Base-by-base conservation (phyloP, 1,140 invertebrate species). In the Drosophila triauraria region DNA sequence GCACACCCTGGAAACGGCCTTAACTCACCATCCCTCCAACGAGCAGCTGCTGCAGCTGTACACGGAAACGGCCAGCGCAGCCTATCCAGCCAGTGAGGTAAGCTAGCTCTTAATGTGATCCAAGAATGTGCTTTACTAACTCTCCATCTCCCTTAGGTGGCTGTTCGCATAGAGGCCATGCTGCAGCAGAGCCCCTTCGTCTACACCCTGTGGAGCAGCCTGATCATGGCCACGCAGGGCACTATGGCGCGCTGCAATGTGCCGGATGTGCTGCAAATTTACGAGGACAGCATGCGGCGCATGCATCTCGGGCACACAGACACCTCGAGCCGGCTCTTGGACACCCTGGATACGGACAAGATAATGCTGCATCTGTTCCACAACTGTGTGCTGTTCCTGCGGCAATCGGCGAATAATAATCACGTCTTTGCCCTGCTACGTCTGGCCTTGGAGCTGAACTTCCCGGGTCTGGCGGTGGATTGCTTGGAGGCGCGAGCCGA, bases 381-480 rank as follows among this genome's bases (percentile, higher is more conserved):
- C 75, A 94, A 95, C 62, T 95, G 94, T 78, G 93, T 95, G 7
- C 92, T 95, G 23, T 96, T 96, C 83, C 80, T 96, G n/a, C 94
- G 95, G 32, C 95, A 96, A 84, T 93, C 94, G 51, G 95, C 95
- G 4, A 91, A 95, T 25, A 94, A 93, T 93, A 95, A 95, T 83
- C 94, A 95, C 77, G 94, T 96, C 84, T 95, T 95, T 93, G 94
- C 94, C 51, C 91, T 95, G 8, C 92, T 96, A 10, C 93, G 94
- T 57, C 82, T 95, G 53, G 95, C 95, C 78, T 78, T 96, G 4
- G 94, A 94, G 71, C 78, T 96, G 23, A 96, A 95, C 93, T 91
- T 95, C 7, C 86, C 91, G 1, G 63, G 78, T 0, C 80, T 93
- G 65, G 76, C 93, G 42, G 68, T 91, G 25, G 93, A 93, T 4